phyloP scores from a whole-genome alignment of 2,888 invertebrate genomes.

The Pandemis corylana region DNA sequence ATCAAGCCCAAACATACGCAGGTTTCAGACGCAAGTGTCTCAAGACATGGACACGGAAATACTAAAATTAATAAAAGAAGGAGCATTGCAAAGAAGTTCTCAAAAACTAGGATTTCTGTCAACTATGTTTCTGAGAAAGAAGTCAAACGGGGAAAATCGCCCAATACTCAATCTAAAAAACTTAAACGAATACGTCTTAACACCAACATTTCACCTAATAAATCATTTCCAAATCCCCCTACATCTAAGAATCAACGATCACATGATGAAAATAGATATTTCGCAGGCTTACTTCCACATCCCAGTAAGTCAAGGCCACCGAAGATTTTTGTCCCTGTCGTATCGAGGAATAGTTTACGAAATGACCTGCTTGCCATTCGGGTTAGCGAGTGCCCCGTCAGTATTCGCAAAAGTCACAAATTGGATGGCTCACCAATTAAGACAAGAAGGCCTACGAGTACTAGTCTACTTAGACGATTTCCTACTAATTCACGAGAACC shows the following conservation, averaged over 20 bases:
- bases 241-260: too few relatives aligned
- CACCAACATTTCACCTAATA: too few relatives aligned
- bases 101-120: neutral
- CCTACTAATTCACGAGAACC: constrained; percentile 34
- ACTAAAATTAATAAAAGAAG: neutral
- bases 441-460: constrained; percentile 33
- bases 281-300: constrained; percentile 43
- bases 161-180: neutral
- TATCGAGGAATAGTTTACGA: constrained; percentile 20
- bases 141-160: neutral
- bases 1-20: neutral
- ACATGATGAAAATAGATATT: too few relatives aligned
- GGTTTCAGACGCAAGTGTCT: neutral
- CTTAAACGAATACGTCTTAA: too few relatives aligned
- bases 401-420: constrained; percentile 42
- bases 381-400: constrained; percentile 39
- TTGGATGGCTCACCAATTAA: constrained; percentile 34
- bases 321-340: constrained; percentile 25
- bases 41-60: constrained; percentile 5
- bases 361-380: constrained; percentile 43
- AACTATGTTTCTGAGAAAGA: neutral
- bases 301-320: constrained; percentile 31
- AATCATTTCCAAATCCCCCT: too few relatives aligned
- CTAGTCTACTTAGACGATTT: constrained; percentile 45
- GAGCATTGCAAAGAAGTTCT: neutral